Base-by-base conservation (phyloP, 1,140 invertebrate genomes). In the Elysia chlorotica region DNA sequence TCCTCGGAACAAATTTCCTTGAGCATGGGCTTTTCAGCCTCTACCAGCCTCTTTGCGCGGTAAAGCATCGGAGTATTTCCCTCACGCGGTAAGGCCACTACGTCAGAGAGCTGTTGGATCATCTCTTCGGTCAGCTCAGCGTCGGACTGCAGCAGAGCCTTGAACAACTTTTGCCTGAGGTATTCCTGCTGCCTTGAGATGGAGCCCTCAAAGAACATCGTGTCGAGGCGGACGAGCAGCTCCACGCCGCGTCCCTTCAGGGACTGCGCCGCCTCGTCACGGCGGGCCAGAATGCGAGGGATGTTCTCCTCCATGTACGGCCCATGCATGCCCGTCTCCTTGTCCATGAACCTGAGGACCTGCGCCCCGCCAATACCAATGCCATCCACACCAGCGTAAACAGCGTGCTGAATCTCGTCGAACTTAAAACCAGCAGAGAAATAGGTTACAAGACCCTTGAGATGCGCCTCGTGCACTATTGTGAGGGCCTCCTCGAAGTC, bases 241-340 rank as follows among this genome's bases (percentile, higher is more conserved):
- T 76, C 61, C 25, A 77, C 80, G 0, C 80, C 80, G 21, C 65
- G 30, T 31, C 80, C 80, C 0, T 76, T 67, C 21, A 74, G 28
- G 0, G 75, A 72, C n/a, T 69, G 38, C 2, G 78, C 78, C 36
- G 80, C 80, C 17, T 76, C 75, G 67, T 81, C 77, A 14, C 80
- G 54, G 48, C 63, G 74, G 30, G 41, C 28, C 31, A 79, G 31
- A 31, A 81, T 78, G 19, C 67, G 33, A n/a, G 78, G 76, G 36
- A 81, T 79, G 67, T 79, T 79, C 67, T 81, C 80, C 59, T 81
- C 80, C 73, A 65, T 81, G 72, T 81, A 79, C 0, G 80, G 78
- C 5, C 78, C 80, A 61, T 78, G 78, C 78, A 79, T 79, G 53
- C 80, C 80, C 6, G 76, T 79, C 25, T 77, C 71, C 10, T 66